phyloP scores from a whole-genome alignment of 2,888 invertebrate genomes.

The Leptinotarsa juncta region DNA sequence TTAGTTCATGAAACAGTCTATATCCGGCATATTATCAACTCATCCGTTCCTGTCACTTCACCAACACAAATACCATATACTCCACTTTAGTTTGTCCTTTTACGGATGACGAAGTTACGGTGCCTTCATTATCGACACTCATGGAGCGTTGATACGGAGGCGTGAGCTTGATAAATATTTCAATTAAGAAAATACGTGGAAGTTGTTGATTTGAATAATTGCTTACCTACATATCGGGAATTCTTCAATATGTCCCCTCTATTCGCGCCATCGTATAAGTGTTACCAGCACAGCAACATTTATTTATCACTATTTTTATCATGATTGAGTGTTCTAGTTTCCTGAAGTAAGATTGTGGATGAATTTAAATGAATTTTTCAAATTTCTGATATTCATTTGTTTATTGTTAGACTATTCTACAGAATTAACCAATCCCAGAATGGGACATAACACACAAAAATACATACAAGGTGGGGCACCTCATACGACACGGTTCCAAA shows the following conservation, averaged over 20 bases:
- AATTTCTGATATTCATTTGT: no score
- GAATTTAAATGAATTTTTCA: no score
- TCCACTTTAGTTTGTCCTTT: conserved; percentile 5
- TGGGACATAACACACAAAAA: no score
- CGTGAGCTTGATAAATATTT: conserved; percentile 17
- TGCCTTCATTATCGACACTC: conserved; percentile 12
- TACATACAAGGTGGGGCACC: no score
- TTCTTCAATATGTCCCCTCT: conserved; percentile 24
- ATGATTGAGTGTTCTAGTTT: background rate
- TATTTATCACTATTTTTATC: background rate
- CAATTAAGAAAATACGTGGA: conserved; percentile 21
- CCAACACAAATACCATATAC: conserved; percentile 6
- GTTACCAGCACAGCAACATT: background rate
- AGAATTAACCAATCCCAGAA: no score
- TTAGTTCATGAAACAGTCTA: no score
- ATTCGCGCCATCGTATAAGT: background rate
- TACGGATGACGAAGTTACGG: background rate
- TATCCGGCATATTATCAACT: no score
- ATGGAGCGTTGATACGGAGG: conserved; percentile 18
- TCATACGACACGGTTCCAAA: no score
- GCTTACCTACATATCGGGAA: conserved; percentile 35
- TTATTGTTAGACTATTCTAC: no score
- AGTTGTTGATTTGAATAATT: conserved; percentile 33
- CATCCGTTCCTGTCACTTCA: background rate
- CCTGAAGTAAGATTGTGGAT: no score